These are phyloP conservation scores for Percopsis omiscomaycus DNA, from an alignment of 2,797 vertebrate species.

Conservation along the genomic window DNA sequence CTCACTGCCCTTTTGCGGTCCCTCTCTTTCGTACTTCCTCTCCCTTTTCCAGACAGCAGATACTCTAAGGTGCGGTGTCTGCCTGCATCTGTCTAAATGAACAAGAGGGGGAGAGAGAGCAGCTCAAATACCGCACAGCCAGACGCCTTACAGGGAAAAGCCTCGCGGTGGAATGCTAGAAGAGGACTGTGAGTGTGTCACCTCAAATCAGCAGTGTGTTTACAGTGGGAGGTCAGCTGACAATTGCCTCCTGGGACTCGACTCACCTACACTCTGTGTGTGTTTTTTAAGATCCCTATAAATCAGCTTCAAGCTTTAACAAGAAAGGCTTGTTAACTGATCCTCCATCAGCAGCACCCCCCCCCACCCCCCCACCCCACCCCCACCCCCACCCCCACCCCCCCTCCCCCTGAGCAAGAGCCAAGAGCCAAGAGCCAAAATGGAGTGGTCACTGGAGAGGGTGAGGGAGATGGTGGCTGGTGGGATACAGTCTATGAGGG, in stretches of 20 bases:
- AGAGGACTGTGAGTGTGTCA: constrained; percentile 50
- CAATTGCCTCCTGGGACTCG: constrained; percentile 51
- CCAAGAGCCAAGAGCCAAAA: constrained; percentile 34
- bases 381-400: neutral
- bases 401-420: constrained; percentile 23
- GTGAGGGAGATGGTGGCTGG: constrained; percentile 89
- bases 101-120: constrained; percentile 51
- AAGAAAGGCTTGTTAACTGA: constrained; percentile 46
- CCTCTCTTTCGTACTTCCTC: constrained; percentile 43
- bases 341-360: constrained; percentile 32
- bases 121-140: constrained; percentile 55
- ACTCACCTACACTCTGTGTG: constrained; percentile 35
- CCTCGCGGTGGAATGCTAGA: constrained; percentile 66
- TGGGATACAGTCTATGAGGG: constrained; percentile 90
- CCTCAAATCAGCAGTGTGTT: constrained; percentile 64
- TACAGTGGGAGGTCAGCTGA: constrained; percentile 36
- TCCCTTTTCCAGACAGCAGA: constrained; percentile 64
- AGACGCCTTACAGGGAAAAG: constrained; percentile 56
- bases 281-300: constrained; percentile 41
- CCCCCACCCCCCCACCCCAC: neutral
- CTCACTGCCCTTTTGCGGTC: constrained; percentile 28
- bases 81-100: constrained; percentile 67
- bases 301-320: constrained; percentile 18
- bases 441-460: constrained; percentile 88
- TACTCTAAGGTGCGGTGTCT: constrained; percentile 61